Conservation (phyloP, 2,797 vertebrate species). For the Crenuchus spilurus region DNA sequence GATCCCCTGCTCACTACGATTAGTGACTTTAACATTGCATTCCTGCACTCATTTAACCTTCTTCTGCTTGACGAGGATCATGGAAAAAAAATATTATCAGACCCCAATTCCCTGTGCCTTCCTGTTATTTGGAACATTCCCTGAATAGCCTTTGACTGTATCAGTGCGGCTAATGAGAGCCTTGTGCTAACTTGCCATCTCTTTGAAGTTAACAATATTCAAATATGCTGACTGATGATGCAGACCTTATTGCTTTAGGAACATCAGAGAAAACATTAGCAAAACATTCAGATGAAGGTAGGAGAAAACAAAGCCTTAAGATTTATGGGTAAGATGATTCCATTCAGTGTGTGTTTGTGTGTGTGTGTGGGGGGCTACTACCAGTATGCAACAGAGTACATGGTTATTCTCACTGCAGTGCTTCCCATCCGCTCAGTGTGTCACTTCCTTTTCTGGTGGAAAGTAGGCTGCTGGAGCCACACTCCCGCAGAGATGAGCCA, state of each 20-base stretch:
- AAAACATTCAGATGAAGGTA: neutral
- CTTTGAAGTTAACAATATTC: conserved; percentile 67
- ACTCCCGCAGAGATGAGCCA: conserved; percentile 18
- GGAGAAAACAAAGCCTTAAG: neutral
- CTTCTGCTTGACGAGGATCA: conserved; percentile 43
- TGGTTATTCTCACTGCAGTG: neutral
- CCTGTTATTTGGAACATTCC: conserved; percentile 77
- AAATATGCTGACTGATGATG: conserved; percentile 42
- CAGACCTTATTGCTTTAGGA: conserved; percentile 30
- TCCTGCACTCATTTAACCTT: conserved; percentile 42
- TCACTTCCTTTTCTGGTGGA: conserved; percentile 32
- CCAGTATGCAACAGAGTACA: neutral
- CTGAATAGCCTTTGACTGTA: conserved; percentile 71
- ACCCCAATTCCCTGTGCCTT: conserved; percentile 57
- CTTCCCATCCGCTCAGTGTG: conserved; percentile 24
- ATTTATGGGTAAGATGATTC: conserved; percentile 13
- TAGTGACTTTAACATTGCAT: conserved; percentile 25
- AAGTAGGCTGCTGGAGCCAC: neutral
- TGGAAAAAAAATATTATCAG: conserved; percentile 63
- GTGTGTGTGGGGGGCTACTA: neutral
- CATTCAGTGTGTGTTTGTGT: too few species aligned
- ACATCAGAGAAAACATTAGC: neutral
- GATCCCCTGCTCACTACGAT: conserved; percentile 25
- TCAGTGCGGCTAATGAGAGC: conserved; percentile 67
- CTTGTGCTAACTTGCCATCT: conserved; percentile 54